Base-by-base conservation (phyloP, 2,797 vertebrate species). In the Pseudomugil tenellus region DNA sequence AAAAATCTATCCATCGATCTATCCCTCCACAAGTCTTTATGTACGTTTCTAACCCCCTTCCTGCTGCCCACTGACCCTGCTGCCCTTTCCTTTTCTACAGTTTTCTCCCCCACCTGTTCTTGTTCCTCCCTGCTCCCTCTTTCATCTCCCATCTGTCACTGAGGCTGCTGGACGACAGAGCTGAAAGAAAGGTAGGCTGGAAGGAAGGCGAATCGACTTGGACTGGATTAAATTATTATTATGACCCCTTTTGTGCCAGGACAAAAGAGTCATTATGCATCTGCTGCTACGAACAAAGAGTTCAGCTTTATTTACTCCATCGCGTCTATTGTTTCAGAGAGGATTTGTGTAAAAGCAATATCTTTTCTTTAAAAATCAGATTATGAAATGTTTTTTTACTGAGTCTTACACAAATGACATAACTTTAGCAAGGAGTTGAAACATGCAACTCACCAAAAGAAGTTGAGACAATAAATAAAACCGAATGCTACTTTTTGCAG, bases 121-220 rank as follows among this genome's bases (percentile, higher is more conserved):
- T 23, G 16, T 49, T 81, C 80, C 81, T 79, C 88, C 82, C 72
- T 56, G 28, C 84, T 87, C 86, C 58, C 70, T 51, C 90, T 94
- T 93, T 93, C 89, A 94, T 93, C 79, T 87, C 87, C 91, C 93
- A 94, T 94, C 93, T 94, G 93, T 85, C 89, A 85, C 84, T n/a
- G 75, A 54, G 62, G 77, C 75, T 76, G 77, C 77, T 59, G 81
- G 60, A 85, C 70, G 74, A 80, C 65, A 1, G 32, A 52, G 73
- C 70, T 59, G 56, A 51, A 23, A 52, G 58, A 79, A 77, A 86
- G 84, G 86, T 84, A 56, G 57, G 68, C 39, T 7, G 25, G 59
- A 56, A 73, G 76, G 59, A 73, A 57, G 72, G 77, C 72, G 66
- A 74, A 56, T 73, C 32, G 1, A 76, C 59, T 58, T 32, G 67